Conservation (phyloP, 2,113 vertebrate genomes). For the Diadophis punctatus region DNA sequence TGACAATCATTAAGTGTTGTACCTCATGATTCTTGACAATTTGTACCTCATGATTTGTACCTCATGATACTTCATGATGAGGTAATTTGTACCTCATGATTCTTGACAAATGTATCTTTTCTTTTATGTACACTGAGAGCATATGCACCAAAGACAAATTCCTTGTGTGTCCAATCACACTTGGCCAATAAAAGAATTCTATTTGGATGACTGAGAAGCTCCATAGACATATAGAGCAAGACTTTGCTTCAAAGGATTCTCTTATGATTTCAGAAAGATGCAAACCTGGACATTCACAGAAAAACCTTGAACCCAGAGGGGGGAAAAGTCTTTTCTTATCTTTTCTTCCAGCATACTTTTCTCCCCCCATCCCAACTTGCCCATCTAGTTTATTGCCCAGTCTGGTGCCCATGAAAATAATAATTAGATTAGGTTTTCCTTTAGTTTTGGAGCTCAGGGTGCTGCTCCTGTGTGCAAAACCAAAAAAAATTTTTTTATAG, state of each 20-base stretch:
- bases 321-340: background rate
- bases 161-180: too few relatives aligned
- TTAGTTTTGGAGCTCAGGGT: background rate
- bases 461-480: background rate
- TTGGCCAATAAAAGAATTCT: too few relatives aligned
- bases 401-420: background rate
- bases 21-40: too few relatives aligned
- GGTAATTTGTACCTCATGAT: too few relatives aligned
- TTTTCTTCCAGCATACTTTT: background rate
- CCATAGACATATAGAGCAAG: background rate
- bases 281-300: background rate
- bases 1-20: too few relatives aligned
- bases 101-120: too few relatives aligned
- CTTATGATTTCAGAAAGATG: background rate
- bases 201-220: too few relatives aligned
- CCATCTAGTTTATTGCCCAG: background rate
- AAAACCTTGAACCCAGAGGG: background rate
- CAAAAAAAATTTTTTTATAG: too few relatives aligned
- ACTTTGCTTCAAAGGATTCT: background rate
- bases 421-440: background rate
- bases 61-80: too few relatives aligned
- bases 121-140: too few relatives aligned
- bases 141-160: too few relatives aligned
- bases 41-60: too few relatives aligned
- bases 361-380: background rate